Percentiles rank a stretch among this genome's conserved stretches.
Conservation (phyloP, 2,113 vertebrate genomes). For the Strix aluco region DNA sequence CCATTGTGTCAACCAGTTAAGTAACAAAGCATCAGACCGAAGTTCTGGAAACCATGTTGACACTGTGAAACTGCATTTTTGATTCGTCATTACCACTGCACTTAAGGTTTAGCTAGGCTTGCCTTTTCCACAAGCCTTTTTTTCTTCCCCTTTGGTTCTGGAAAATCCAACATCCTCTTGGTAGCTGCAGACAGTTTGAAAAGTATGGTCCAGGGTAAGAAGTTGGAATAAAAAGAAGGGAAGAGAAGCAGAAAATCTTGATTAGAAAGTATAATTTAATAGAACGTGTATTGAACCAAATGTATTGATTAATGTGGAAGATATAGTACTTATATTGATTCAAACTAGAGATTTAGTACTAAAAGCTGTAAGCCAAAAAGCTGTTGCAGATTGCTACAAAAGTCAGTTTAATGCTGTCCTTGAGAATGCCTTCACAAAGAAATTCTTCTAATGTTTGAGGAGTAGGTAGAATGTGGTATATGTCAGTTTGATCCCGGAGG, state of each 20-base stretch:
- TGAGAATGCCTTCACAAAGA: conserved; percentile 98
- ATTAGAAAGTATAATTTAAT: conserved; percentile 92
- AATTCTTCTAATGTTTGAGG: conserved; percentile 98
- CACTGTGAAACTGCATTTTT: not conserved
- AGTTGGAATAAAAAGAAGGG: conserved; percentile 63
- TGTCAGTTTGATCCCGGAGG: conserved; percentile 95
- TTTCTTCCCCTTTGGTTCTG: not conserved
- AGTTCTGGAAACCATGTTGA: conserved; percentile 1
- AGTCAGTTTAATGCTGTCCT: conserved; percentile 99
- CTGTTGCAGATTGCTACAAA: conserved; percentile 91
- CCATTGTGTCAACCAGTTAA: not conserved
- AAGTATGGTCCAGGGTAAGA: conserved; percentile 59
- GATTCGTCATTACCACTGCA: not conserved
- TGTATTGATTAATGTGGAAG: conserved; percentile 86
- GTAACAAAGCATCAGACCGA: not conserved
- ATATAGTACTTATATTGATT: conserved; percentile 87
- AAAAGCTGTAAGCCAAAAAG: conserved; percentile 87
- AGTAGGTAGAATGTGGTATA: conserved; percentile 95
- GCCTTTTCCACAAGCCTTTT: not conserved
- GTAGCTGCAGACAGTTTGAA: conserved; percentile 42
- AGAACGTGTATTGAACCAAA: conserved; percentile 83
- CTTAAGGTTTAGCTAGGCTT: conserved; percentile 19
- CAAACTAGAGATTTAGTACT: conserved; percentile 84
- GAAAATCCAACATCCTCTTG: conserved; percentile 17
- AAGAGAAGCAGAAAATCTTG: conserved; percentile 80